phyloP scores from a whole-genome alignment of 2,888 invertebrate genomes.

The Heliconius cydno region DNA sequence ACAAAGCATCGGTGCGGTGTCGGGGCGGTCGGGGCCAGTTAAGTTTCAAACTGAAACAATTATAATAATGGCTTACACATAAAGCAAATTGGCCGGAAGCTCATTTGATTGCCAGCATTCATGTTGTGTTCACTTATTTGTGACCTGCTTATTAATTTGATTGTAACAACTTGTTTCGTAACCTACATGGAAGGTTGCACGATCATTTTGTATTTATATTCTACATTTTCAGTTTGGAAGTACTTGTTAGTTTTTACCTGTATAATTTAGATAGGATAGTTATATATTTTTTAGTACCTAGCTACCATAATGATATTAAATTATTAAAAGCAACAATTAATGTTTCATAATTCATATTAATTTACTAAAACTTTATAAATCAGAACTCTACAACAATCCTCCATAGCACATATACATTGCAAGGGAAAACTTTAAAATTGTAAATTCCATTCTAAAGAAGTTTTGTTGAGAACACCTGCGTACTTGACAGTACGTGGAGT shows the following conservation, averaged over 20 bases:
- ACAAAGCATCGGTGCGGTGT: slow-evolving; percentile 55
- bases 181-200: slow-evolving; percentile 32
- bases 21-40: slow-evolving; percentile 50
- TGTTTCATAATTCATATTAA: neutral
- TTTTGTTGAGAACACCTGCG: slow-evolving; percentile 70
- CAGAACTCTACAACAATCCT: slow-evolving; percentile 41
- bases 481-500: slow-evolving; percentile 64
- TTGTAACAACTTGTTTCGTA: slow-evolving; percentile 40
- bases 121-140: slow-evolving; percentile 57
- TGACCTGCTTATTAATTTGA: slow-evolving; percentile 49
- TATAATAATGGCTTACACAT: slow-evolving; percentile 76
- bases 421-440: slow-evolving; percentile 52
- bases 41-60: slow-evolving; percentile 72
- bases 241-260: too few species aligned
- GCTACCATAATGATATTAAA: too few species aligned
- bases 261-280: neutral
- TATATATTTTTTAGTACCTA: neutral
- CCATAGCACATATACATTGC: slow-evolving; percentile 41
- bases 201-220: slow-evolving; percentile 35
- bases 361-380: slow-evolving; percentile 40
- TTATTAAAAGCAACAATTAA: too few species aligned
- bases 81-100: slow-evolving; percentile 74
- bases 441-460: slow-evolving; percentile 55
- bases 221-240: neutral
- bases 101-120: slow-evolving; percentile 68